These are phyloP conservation scores for Grammomys dolichurus DNA, from an alignment of 2,113 vertebrate genomes.

Conservation along the genomic window DNA sequence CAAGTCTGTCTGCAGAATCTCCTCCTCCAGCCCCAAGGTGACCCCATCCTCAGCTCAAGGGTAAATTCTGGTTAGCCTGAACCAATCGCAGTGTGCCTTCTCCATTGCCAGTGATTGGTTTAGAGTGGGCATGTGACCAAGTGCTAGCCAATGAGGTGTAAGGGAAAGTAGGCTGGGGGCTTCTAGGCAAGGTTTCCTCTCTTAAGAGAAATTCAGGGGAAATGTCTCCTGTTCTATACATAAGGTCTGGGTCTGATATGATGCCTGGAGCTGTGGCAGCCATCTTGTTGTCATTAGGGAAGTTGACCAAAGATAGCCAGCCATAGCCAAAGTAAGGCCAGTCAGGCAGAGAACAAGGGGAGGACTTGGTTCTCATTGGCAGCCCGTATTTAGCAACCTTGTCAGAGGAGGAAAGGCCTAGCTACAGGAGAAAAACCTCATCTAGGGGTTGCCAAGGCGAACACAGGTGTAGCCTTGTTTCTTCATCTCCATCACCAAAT, in stretches of 20 bases:
- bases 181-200: conserved; percentile 44
- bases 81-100: conserved; percentile 60
- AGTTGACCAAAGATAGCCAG: conserved; percentile 51
- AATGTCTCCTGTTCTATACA: not conserved
- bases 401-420: not conserved
- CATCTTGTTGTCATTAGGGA: conserved; percentile 55
- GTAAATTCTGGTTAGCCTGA: conserved; percentile 72
- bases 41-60: conserved; percentile 79
- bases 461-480: not conserved
- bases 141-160: conserved; percentile 48
- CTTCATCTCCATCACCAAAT: not conserved
- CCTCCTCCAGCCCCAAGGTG: conserved; percentile 77
- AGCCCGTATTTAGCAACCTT: not conserved
- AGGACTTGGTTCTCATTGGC: not conserved
- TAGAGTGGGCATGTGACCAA: conserved; percentile 56
- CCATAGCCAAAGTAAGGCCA: not conserved
- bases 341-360: not conserved
- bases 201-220: conserved; percentile 21
- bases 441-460: not conserved
- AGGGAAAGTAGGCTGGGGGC: conserved; percentile 46
- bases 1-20: conserved; percentile 66
- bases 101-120: conserved; percentile 49
- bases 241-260: conserved; percentile 14
- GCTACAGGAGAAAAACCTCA: not conserved
- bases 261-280: conserved; percentile 74